These are phyloP conservation scores for Epinephelus malabaricus DNA, from an alignment of 2,797 vertebrate genomes.

Conservation along the genomic window DNA sequence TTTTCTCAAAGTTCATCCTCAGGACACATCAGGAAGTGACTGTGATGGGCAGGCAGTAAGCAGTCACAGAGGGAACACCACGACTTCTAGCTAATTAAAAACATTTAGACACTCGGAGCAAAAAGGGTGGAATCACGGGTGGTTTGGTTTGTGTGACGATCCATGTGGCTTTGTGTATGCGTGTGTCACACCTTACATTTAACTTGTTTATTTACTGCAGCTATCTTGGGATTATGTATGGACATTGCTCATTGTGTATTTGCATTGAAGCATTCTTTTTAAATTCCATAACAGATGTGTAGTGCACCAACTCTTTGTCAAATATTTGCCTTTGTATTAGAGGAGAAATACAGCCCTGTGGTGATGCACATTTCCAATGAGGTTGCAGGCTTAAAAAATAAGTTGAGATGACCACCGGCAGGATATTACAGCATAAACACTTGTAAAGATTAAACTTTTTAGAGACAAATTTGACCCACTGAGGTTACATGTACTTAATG, in stretches of 20 bases:
- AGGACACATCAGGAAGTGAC: conserved; percentile 77
- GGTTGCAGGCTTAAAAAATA: not conserved
- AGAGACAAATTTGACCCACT: conserved; percentile 46
- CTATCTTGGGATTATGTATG: conserved; percentile 23
- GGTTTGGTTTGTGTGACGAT: conserved; percentile 77
- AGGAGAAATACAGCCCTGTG: not conserved
- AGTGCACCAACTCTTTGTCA: conserved; percentile 6
- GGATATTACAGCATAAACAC: conserved; percentile 32
- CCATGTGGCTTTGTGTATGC: conserved; percentile 61
- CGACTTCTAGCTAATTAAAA: conserved; percentile 85
- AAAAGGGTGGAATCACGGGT: conserved; percentile 78
- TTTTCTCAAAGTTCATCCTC: conserved; percentile 80
- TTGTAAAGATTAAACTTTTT: conserved; percentile 23
- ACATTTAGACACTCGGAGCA: conserved; percentile 82
- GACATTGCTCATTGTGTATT: conserved; percentile 3
- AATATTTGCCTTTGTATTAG: conserved; percentile 1
- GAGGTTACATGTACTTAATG: conserved; percentile 46
- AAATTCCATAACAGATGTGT: conserved; percentile 9
- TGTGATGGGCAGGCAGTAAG: conserved; percentile 80
- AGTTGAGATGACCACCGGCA: conserved; percentile 20
- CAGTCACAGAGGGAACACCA: conserved; percentile 78
- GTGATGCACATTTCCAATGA: conserved; percentile 5
- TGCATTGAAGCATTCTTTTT: not conserved
- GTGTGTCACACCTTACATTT: conserved; percentile 64
- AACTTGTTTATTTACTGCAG: conserved; percentile 55